phyloP scores from a whole-genome alignment of 2,888 invertebrate genomes.

The Ecliptopera silaceata region DNA sequence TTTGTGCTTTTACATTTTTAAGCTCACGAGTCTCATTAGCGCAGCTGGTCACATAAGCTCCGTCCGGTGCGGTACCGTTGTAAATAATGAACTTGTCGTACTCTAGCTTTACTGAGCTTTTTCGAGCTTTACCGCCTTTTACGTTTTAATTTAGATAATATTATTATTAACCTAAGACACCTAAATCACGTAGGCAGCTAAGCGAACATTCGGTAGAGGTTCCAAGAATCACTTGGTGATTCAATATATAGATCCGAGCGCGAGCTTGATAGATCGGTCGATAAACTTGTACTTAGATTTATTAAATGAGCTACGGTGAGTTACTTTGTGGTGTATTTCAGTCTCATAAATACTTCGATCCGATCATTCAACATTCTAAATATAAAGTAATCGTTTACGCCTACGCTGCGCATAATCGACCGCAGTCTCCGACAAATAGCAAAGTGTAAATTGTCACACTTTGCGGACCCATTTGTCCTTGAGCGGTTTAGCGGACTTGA shows the following conservation, averaged over 20 bases:
- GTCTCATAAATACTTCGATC: slow-evolving; percentile 16
- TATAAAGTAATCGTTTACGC: slow-evolving; percentile 20
- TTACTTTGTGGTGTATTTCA: slow-evolving; percentile 11
- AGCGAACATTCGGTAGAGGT: background rate
- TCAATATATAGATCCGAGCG: background rate
- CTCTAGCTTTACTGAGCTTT: background rate
- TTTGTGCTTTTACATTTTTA: slow-evolving; percentile 29
- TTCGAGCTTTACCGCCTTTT: slow-evolving; percentile 6
- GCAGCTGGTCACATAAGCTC: slow-evolving; percentile 44
- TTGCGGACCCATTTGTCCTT: slow-evolving; percentile 31
- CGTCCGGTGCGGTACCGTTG: slow-evolving; percentile 51
- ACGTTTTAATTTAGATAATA: no score
- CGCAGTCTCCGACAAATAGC: slow-evolving; percentile 22
- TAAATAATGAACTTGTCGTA: slow-evolving; percentile 13
- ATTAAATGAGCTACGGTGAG: slow-evolving; percentile 2
- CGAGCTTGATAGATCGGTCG: slow-evolving; percentile 1
- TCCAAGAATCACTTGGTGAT: background rate
- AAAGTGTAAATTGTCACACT: slow-evolving; percentile 30
- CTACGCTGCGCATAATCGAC: slow-evolving; percentile 21
- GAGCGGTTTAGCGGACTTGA: slow-evolving; percentile 27
- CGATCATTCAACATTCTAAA: slow-evolving; percentile 27
- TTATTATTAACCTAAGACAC: background rate
- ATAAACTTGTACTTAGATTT: slow-evolving; percentile 9
- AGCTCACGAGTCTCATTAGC: slow-evolving; percentile 40
- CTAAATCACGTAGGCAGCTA: no score